Evolutionary conservation across 2,888 invertebrate genomes (phyloP).

Genomic region (Aleiodes alternator): DNA sequence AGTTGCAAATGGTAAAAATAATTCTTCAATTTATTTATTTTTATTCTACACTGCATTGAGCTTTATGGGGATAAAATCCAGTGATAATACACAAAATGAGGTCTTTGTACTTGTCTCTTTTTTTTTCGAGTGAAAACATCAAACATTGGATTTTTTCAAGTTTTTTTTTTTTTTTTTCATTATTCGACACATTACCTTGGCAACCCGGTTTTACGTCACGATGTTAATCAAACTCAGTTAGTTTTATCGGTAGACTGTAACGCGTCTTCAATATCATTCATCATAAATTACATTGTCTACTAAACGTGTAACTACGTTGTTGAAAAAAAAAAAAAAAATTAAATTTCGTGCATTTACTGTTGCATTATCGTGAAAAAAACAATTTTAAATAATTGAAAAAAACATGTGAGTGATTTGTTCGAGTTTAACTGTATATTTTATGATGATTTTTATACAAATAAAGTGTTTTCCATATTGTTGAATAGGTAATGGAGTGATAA

Average conservation of each 20-base stretch:
- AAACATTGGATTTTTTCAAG: too few relatives aligned
- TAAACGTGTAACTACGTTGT: background rate
- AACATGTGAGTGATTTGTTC: too few relatives aligned
- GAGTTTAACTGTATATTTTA: too few relatives aligned
- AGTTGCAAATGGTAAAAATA: slow-evolving; percentile 59
- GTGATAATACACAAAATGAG: background rate
- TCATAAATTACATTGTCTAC: background rate
- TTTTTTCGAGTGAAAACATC: background rate
- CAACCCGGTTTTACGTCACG: slow-evolving; percentile 20
- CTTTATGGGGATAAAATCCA: background rate
- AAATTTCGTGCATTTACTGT: too few relatives aligned
- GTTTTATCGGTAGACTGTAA: background rate
- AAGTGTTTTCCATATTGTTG: too few relatives aligned
- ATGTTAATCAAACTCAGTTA: slow-evolving; percentile 28
- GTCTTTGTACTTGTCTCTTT: background rate
- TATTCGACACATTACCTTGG: slow-evolving; percentile 24
- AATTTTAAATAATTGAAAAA: too few relatives aligned
- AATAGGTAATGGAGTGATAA: too few relatives aligned
- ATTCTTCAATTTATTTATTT: background rate
- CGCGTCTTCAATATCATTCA: slow-evolving; percentile 10
- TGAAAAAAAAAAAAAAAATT: too few relatives aligned
- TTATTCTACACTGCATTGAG: background rate
- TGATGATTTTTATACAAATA: too few relatives aligned
- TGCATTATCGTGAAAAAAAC: too few relatives aligned
- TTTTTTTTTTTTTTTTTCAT: background rate